These are phyloP conservation scores for Apamea sordens DNA, from an alignment of 2,888 invertebrate species.

Conservation along the genomic window DNA sequence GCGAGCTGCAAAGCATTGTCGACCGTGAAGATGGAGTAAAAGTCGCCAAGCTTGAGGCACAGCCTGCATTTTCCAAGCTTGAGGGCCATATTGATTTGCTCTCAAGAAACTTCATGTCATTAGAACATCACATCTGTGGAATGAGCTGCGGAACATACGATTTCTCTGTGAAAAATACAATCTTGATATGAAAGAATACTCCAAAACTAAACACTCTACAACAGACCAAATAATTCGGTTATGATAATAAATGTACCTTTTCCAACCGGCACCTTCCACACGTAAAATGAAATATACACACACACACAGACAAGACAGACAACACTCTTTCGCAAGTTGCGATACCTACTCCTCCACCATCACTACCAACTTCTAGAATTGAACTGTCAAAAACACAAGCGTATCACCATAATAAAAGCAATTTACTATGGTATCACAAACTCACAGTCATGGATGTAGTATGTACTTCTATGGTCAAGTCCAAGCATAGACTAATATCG, in stretches of 20 bases:
- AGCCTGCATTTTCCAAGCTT: conserved; percentile 90
- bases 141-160: conserved; percentile 58
- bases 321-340: conserved; percentile 5
- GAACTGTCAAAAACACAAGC: conserved; percentile 11
- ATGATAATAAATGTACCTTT: conserved; percentile 25
- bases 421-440: too few relatives aligned
- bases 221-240: not conserved
- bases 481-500: too few relatives aligned
- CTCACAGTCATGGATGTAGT: not conserved
- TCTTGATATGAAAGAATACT: not conserved
- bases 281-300: conserved; percentile 40
- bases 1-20: conserved; percentile 87
- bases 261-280: conserved; percentile 52
- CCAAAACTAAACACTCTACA: not conserved
- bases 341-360: not conserved
- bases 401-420: too few relatives aligned
- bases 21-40: conserved; percentile 88
- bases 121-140: conserved; percentile 75
- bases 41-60: conserved; percentile 89
- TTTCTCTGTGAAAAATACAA: conserved; percentile 11
- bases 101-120: conserved; percentile 82
- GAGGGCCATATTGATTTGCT: conserved; percentile 89
- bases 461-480: not conserved
- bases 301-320: conserved; percentile 59
- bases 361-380: conserved; percentile 29